Evolutionary conservation across 2,797 vertebrate species (phyloP), one percentile per base, ranked within the genome.

Genomic region (Manis javanica): DNA sequence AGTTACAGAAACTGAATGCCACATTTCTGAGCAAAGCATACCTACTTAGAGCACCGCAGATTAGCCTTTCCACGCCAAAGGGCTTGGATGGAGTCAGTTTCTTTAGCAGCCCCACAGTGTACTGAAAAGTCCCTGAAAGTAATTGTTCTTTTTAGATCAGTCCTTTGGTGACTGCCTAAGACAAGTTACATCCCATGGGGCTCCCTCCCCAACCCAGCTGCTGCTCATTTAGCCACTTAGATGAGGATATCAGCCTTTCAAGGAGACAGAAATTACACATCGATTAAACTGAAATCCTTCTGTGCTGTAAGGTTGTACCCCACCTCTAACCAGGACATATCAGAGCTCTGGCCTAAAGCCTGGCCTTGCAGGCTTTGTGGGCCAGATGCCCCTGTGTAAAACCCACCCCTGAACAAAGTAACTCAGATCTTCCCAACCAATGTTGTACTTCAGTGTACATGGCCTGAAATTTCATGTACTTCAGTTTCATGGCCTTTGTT

Each of bases 51-150:
- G 96, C 96, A 96, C 53, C 94, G 90, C 92, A 87, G 84, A 93
- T 96, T 97, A 96, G 86, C 83, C 95, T 96, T 97, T 98, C 91
- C 94, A 93, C 66, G 82, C 95, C 93, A 91, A 85, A n/a, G 34
- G 53, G 34, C 64, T 91, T 75, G 12, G 81, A 96, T 95, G 87
- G 87, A 90, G 86, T 95, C 34, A 64, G 49, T 97, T 96, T 97
- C 94, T 96, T 94, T 74, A 96, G 93, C 89, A 93, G 61, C 74
- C 83, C n/a, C 57, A 59, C 39, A 90, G 64, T 53, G 23, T 57
- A 94, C 74, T 96, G 88, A 96, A 89, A 95, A 93, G 75, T 90
- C 72, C 61, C 92, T 91, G 78, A 93, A 72, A 37, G 55, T 89
- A 96, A 97, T 81, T 97, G 68, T 64, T 85, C 75, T 95, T 92